Percentiles rank a stretch among this genome's conserved stretches.
These are phyloP conservation scores for Drosophila mimica DNA, from an alignment of 2,888 invertebrate species.

Conservation along the genomic window DNA sequence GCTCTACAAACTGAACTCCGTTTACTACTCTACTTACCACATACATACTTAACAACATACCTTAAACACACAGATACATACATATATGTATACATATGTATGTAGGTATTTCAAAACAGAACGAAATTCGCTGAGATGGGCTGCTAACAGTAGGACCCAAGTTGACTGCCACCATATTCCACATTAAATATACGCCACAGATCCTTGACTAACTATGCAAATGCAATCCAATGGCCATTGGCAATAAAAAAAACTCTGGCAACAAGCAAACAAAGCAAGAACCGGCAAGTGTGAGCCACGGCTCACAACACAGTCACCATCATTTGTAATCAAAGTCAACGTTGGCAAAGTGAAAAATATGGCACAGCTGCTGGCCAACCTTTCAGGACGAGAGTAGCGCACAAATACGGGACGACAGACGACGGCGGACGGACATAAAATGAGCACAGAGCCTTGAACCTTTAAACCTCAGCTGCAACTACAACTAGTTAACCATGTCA, in stretches of 20 bases:
- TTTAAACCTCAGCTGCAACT: conserved; percentile 49
- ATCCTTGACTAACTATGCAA: conserved; percentile 67
- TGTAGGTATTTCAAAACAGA: conserved; percentile 45
- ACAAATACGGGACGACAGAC: conserved; percentile 27
- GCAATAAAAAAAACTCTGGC: conserved; percentile 52
- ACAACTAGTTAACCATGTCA: conserved; percentile 54
- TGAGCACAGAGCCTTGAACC: conserved; percentile 64
- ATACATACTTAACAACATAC: conserved; percentile 3
- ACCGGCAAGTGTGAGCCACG: conserved; percentile 31
- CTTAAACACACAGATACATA: conserved; percentile 1
- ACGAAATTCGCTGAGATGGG: conserved; percentile 41
- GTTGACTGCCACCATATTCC: conserved; percentile 31
- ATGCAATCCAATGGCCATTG: conserved; percentile 60
- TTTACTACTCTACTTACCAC: conserved; percentile 13
- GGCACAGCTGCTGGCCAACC: conserved; percentile 52
- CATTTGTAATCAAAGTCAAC: conserved; percentile 75
- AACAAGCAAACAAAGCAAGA: conserved; percentile 35
- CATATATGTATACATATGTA: background rate
- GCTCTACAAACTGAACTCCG: conserved; percentile 42
- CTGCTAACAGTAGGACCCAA: conserved; percentile 24
- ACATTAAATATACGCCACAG: conserved; percentile 45
- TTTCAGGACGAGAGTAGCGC: conserved; percentile 36
- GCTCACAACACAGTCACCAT: conserved; percentile 48
- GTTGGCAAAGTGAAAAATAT: conserved; percentile 50
- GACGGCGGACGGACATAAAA: conserved; percentile 31